A percentile compares a stretch with the other conserved stretches of the same genome.
phyloP scores from a whole-genome alignment of 1,140 invertebrate species.

The Archegozetes longisetosus region DNA sequence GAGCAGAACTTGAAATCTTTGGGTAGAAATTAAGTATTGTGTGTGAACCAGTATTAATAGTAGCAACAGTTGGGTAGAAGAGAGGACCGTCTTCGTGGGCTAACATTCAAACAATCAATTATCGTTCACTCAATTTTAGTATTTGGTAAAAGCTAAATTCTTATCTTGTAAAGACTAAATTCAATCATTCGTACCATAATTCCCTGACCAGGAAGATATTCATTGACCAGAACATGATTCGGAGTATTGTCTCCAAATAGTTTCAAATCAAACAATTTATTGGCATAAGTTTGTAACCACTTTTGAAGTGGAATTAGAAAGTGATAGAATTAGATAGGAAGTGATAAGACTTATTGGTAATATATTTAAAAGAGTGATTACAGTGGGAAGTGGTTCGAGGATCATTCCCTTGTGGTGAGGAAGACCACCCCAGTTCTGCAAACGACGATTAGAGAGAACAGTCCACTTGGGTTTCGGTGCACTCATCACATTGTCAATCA shows the following conservation, averaged over 20 bases:
- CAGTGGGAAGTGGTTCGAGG: conserved; percentile 59
- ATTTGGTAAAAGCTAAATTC: not conserved
- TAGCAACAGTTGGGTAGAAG: conserved; percentile 81
- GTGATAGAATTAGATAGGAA: no score
- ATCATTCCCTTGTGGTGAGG: conserved; percentile 88
- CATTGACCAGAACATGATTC: conserved; percentile 92
- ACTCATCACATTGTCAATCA: conserved; percentile 47
- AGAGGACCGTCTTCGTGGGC: conserved; percentile 87
- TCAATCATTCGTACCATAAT: conserved; percentile 48
- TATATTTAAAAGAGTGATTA: conserved; percentile 10
- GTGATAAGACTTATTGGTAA: conserved; percentile 1
- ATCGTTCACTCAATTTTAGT: not conserved
- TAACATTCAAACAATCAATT: conserved; percentile 31
- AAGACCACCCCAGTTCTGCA: conserved; percentile 89
- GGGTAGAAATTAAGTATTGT: conserved; percentile 70
- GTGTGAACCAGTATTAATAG: conserved; percentile 77
- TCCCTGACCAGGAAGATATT: conserved; percentile 81
- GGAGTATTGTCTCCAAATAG: conserved; percentile 56
- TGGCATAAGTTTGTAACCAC: conserved; percentile 61
- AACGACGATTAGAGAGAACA: conserved; percentile 64
- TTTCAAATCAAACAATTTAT: conserved; percentile 50
- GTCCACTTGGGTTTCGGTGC: conserved; percentile 92
- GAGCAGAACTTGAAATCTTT: conserved; percentile 9
- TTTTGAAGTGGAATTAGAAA: no score
- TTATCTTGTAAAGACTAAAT: no score